These are phyloP conservation scores for Antigone vipio DNA, from an alignment of 2,113 vertebrate species.

Conservation along the genomic window DNA sequence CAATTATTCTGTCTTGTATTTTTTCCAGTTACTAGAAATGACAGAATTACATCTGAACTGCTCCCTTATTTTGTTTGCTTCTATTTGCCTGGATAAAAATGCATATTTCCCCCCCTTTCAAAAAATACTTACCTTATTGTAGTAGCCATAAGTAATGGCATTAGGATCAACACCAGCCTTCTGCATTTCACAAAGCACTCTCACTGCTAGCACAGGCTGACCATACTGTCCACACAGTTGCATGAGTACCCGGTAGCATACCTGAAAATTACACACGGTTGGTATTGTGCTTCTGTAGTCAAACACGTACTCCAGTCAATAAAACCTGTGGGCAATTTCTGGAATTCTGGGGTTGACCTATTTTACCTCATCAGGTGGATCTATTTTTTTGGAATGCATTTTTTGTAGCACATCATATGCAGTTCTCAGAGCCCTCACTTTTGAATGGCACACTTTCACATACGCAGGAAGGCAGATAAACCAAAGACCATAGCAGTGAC, in stretches of 20 bases:
- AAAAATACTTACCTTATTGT: constrained; percentile 85
- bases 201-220: constrained; percentile 93
- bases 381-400: constrained; percentile 95
- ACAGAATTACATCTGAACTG: not conserved
- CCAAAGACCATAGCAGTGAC: constrained; percentile 96
- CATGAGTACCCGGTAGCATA: constrained; percentile 97
- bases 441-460: constrained; percentile 90
- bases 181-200: constrained; percentile 96
- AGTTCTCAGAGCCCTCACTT: constrained; percentile 90
- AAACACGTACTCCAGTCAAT: not conserved
- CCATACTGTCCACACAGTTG: constrained; percentile 96
- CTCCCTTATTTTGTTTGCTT: not conserved
- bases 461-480: constrained; percentile 97
- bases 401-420: constrained; percentile 93
- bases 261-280: constrained; percentile 70
- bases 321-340: rapidly evolving
- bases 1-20: not conserved
- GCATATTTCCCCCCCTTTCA: rapidly evolving
- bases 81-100: not conserved
- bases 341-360: rapidly evolving
- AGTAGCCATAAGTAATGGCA: constrained; percentile 98
- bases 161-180: constrained; percentile 96
- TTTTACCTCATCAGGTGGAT: constrained; percentile 94
- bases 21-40: not conserved
- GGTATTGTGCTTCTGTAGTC: not conserved